phyloP scores from a whole-genome alignment of 2,113 vertebrate species.

The Corvus hawaiiensis region DNA sequence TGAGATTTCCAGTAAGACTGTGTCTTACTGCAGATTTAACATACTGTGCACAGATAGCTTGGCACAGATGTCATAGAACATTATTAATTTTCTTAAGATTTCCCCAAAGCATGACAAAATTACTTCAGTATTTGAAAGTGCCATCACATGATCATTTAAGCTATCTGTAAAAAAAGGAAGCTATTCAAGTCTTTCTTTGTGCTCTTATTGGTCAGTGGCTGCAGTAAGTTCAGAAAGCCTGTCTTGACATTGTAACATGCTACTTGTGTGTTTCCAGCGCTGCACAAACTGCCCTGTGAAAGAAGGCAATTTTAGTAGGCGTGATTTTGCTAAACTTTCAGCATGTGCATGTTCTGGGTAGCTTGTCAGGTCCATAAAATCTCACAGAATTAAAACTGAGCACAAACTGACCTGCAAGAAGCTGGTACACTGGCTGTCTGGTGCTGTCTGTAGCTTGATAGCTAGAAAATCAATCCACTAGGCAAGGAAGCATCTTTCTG shows the following conservation, averaged over 20 bases:
- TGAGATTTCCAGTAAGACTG: background rate
- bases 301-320: slow-evolving; percentile 23
- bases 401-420: background rate
- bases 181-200: background rate
- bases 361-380: slow-evolving; percentile 14
- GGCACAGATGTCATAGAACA: background rate
- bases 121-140: background rate
- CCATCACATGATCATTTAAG: background rate
- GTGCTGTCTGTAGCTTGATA: background rate
- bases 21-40: background rate
- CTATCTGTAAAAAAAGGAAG: background rate
- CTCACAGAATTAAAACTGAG: slow-evolving; percentile 8
- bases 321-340: slow-evolving; percentile 19
- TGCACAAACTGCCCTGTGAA: slow-evolving; percentile 31
- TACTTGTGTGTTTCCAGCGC: slow-evolving; percentile 6
- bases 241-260: slow-evolving; percentile 13
- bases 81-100: background rate
- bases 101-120: background rate
- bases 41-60: background rate
- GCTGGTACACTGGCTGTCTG: background rate
- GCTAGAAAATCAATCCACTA: background rate
- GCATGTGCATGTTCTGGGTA: background rate
- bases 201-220: background rate
- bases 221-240: background rate
- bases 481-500: background rate